Evolutionary conservation across 2,888 invertebrate species (phyloP).

Genomic region (Caenorhabditis panamensis): DNA sequence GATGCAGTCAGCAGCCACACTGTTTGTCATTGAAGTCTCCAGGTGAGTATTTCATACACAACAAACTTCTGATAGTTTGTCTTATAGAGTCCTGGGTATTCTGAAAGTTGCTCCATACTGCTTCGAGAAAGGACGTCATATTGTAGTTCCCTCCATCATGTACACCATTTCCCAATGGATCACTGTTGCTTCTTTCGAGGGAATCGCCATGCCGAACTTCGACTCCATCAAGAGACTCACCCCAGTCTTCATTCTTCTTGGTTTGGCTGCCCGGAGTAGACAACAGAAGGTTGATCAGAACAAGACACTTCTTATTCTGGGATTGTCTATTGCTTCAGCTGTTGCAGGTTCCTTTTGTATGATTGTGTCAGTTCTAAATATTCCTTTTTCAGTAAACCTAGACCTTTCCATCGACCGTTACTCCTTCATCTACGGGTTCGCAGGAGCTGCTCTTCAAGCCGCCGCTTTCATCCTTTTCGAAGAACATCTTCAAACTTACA

Average conservation of each 20-base stretch:
- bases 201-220: conserved; percentile 84
- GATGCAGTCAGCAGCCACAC: conserved; percentile 83
- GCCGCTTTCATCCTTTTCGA: conserved; percentile 67
- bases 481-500: conserved; percentile 57
- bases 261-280: conserved; percentile 44
- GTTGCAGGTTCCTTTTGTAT: conserved; percentile 59
- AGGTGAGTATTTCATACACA: conserved; percentile 54
- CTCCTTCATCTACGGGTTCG: conserved; percentile 75
- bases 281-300: conserved; percentile 56
- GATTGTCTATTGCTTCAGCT: conserved; percentile 68
- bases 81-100: conserved; percentile 73
- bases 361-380: neutral
- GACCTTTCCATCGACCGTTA: conserved; percentile 76
- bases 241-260: conserved; percentile 61
- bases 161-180: conserved; percentile 83
- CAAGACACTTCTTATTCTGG: conserved; percentile 51
- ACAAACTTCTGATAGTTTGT: too few relatives aligned
- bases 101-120: conserved; percentile 82
- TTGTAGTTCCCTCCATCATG: conserved; percentile 82
- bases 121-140: conserved; percentile 82
- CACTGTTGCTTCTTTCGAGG: conserved; percentile 83
- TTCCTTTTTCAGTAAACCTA: conserved; percentile 71
- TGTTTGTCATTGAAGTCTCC: conserved; percentile 82
- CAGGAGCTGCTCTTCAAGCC: conserved; percentile 71
- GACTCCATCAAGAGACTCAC: conserved; percentile 82